Percentiles rank a stretch among this genome's conserved stretches.
Evolutionary conservation across 2,888 invertebrate species (phyloP).

Genomic region (Brassicogethes aeneus): DNA sequence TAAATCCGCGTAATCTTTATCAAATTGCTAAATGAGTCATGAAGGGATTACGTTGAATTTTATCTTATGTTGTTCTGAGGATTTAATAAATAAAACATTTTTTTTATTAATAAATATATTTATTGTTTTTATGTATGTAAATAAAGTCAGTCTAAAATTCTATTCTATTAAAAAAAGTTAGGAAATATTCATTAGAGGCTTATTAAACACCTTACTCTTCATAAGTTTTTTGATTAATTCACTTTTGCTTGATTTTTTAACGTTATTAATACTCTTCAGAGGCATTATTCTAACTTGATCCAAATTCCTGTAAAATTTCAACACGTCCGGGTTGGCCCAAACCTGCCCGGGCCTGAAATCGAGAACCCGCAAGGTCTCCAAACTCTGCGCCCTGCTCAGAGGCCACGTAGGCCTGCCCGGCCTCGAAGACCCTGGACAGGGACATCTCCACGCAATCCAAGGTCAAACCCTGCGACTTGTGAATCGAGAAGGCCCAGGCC

Average conservation of each 20-base stretch:
- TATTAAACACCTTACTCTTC: conserved; percentile 3
- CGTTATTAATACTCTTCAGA: conserved; percentile 36
- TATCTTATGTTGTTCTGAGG: too few species aligned
- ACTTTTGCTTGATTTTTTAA: neutral
- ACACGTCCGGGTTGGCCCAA: conserved; percentile 77
- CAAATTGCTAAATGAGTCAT: too few species aligned
- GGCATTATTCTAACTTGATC: conserved; percentile 58
- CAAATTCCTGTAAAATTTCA: conserved; percentile 71
- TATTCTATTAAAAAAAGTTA: neutral
- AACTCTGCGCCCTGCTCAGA: conserved; percentile 83
- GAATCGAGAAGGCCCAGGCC: conserved; percentile 97
- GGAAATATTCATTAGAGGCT: conserved; percentile 2
- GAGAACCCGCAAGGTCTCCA: conserved; percentile 74
- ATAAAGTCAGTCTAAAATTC: neutral
- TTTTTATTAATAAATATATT: too few species aligned
- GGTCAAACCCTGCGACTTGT: conserved; percentile 92
- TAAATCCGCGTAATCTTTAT: too few species aligned
- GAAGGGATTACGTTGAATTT: too few species aligned
- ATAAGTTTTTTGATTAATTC: neutral
- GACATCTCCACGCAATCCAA: conserved; percentile 95
- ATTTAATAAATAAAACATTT: too few species aligned
- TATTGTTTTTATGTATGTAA: too few species aligned
- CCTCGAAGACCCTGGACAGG: conserved; percentile 82
- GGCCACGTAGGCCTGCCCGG: conserved; percentile 95
- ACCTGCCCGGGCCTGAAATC: conserved; percentile 83